These are phyloP conservation scores for Myrmophylax atrothorax DNA, from an alignment of 2,113 vertebrate genomes.

Conservation along the genomic window DNA sequence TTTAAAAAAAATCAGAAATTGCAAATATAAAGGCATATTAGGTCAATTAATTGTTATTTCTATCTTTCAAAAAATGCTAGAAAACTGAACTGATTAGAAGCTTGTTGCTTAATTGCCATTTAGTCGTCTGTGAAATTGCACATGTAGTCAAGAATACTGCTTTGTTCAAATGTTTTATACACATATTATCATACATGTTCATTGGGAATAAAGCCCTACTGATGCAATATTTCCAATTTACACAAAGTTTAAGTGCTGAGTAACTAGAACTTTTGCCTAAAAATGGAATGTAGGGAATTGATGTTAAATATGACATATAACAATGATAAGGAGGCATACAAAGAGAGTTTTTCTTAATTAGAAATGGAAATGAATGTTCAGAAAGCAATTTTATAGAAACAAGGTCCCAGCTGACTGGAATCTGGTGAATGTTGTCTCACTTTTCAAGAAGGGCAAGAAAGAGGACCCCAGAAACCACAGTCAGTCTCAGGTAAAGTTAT, in stretches of 20 bases:
- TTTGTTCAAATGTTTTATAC: conserved; percentile 21
- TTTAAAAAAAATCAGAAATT: background rate
- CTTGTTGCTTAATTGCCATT: background rate
- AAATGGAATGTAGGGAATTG: background rate
- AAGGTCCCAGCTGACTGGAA: background rate
- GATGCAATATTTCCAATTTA: conserved; percentile 6
- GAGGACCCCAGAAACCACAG: background rate
- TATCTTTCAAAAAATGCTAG: background rate
- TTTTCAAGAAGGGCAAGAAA: background rate
- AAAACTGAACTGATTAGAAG: background rate
- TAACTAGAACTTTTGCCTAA: background rate
- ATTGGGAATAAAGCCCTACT: background rate
- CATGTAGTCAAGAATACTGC: background rate
- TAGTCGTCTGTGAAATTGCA: background rate
- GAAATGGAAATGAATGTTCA: background rate
- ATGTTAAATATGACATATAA: background rate
- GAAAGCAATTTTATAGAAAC: background rate
- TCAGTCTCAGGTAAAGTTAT: background rate
- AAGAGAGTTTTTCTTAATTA: background rate
- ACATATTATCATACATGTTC: background rate
- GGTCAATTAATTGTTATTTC: background rate
- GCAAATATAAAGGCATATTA: background rate
- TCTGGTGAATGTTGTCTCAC: background rate
- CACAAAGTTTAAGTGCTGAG: background rate
- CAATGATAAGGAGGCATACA: background rate